Evolutionary conservation across 2,797 vertebrate species (phyloP), one percentile per base, ranked within the genome.

Genomic region (Artibeus lituratus): DNA sequence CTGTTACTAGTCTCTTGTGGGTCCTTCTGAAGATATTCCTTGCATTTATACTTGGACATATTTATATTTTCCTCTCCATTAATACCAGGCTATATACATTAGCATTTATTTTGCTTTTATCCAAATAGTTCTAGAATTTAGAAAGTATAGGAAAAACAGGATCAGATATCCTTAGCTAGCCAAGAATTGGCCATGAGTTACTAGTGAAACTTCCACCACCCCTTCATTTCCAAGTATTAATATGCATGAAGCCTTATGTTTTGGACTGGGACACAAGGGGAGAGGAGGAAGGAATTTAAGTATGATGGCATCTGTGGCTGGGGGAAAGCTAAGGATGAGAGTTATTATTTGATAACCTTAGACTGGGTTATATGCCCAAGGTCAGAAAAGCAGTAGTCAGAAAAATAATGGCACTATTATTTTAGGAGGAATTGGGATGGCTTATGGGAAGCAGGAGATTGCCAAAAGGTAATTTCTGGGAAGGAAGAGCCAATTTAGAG

Each of bases 401-500:
- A 77, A 89, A 91, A 90, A 81, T 90, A 93, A 89, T 91, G 51
- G 2, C 32, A 49, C 51, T 73, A 3, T 42, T 77, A 87, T 85
- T 57, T 73, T 55, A 53, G 51, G 69, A 77, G n/a, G 29, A 7
- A 88, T 88, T 86, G 92, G 37, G 32, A 80, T 14, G 21, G 44
- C 70, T 96, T 32, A 44, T 69, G 57, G 37, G 67, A 96, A 87
- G 70, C 18, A 83, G 21, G 37, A 76, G 65, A 86, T 81, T 69
- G 2, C 47, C 87, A 93, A 84, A 74, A 67, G 62, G 57, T 90
- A 73, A 88, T 94, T 97, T 97, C 78, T 78, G 94, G 90, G 69
- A 85, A 90, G 70, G 67, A 77, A 91, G 53, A 70, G 16, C 9
- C 76, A 84, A 91, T 96, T 93, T 21, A 53, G 91, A 37, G 44